phyloP scores from a whole-genome alignment of 2,113 vertebrate species.

The Mustelus asterias region DNA sequence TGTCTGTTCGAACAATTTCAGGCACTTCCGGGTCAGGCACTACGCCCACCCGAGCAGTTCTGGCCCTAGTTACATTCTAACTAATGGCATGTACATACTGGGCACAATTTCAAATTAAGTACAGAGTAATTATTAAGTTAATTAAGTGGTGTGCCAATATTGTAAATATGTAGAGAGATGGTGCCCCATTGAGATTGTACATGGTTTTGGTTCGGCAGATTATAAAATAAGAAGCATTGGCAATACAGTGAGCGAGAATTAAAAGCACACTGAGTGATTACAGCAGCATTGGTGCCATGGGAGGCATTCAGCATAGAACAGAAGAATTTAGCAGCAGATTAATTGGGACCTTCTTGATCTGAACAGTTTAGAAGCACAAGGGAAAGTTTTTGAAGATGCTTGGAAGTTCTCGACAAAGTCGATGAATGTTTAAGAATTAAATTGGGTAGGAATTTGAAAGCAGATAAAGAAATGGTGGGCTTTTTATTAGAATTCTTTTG shows the following conservation, averaged over 20 bases:
- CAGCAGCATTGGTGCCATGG: not conserved
- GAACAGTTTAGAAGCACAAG: not conserved
- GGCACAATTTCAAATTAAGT: not conserved
- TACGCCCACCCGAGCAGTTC: no score
- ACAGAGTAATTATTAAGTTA: not conserved
- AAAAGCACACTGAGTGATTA: not conserved
- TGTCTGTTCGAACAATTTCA: no score
- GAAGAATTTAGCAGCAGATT: not conserved
- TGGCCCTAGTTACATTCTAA: not conserved
- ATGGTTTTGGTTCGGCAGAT: not conserved
- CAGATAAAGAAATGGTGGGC: not conserved
- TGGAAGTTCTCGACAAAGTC: not conserved
- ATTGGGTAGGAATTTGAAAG: not conserved
- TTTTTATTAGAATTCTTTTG: not conserved
- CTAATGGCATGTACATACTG: not conserved
- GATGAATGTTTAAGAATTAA: not conserved
- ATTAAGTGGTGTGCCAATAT: not conserved
- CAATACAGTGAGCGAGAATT: not conserved
- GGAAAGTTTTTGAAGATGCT: not conserved
- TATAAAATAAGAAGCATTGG: not conserved
- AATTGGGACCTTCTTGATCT: not conserved
- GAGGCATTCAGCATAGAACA: not conserved
- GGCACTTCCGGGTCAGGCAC: no score
- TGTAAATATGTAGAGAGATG: not conserved
- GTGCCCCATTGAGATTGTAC: not conserved